These are phyloP conservation scores for Cliona cf. orientalis DNA, from an alignment of 37 sponge, comb jelly and placozoan genomes.

Conservation along the genomic window DNA sequence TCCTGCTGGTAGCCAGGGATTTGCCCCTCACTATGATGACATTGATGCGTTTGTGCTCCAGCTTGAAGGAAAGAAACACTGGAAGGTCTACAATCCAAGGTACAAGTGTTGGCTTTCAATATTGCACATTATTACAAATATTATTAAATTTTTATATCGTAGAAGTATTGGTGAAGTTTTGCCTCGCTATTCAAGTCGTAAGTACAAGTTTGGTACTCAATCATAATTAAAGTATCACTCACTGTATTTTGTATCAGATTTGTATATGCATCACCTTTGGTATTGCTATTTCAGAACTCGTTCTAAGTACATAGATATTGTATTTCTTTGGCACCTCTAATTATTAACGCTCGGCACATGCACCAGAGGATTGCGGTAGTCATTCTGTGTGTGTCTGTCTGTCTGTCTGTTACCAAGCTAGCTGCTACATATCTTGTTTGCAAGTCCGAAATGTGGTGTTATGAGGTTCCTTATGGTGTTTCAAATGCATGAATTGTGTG, in stretches of 20 bases:
- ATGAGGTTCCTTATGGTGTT: no score
- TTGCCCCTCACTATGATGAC: conserved; percentile 99
- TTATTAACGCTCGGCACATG: no score
- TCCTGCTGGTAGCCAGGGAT: conserved; percentile 94
- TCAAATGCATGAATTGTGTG: no score
- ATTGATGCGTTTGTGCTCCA: conserved; percentile 99
- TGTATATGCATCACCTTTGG: background rate
- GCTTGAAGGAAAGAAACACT: conserved; percentile 95
- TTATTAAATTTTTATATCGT: no score
- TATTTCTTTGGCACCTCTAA: no score
- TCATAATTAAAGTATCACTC: no score
- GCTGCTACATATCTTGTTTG: no score
- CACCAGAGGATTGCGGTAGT: no score
- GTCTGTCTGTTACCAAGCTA: no score
- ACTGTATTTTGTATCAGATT: background rate
- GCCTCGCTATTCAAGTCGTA: conserved; percentile 68
- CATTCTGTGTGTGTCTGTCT: no score
- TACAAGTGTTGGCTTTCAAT: background rate
- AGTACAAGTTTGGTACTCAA: background rate
- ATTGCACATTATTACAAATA: background rate
- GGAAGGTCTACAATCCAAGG: conserved; percentile 93
- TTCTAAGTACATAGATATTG: no score
- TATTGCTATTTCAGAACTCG: background rate
- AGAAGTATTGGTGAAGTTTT: conserved; percentile 49
- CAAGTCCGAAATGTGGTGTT: no score